Conservation (phyloP, 1,140 invertebrate genomes). For the Helicorthomorpha holstii region DNA sequence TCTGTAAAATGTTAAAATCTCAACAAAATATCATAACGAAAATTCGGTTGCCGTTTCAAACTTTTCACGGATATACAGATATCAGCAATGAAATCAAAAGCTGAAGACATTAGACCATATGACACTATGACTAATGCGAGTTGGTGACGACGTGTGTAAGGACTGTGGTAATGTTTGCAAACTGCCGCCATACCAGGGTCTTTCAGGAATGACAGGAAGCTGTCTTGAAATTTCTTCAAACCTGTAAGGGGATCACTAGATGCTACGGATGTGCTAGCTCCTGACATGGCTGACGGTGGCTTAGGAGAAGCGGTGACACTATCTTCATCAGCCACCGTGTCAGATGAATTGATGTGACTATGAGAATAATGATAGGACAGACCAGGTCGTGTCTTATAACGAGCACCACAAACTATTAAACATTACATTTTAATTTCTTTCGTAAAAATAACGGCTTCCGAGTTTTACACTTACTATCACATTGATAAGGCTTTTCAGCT, state of each 20-base stretch:
- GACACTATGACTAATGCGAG: too few species aligned
- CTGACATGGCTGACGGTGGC: too few species aligned
- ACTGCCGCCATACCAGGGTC: slow-evolving; percentile 20
- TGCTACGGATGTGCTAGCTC: slow-evolving; percentile 10
- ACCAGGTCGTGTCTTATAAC: slow-evolving; percentile 92
- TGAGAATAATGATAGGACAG: slow-evolving; percentile 93
- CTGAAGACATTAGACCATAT: too few species aligned
- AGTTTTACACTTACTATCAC: slow-evolving; percentile 62
- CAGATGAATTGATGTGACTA: slow-evolving; percentile 57
- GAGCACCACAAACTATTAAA: slow-evolving; percentile 68
- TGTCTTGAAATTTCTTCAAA: slow-evolving; percentile 38
- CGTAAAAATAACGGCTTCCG: background rate
- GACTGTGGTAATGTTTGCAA: slow-evolving; percentile 6
- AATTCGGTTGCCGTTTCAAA: too few species aligned
- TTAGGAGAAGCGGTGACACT: slow-evolving; percentile 18
- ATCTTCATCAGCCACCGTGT: slow-evolving; percentile 20
- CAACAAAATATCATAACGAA: too few species aligned
- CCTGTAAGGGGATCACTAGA: slow-evolving; percentile 11
- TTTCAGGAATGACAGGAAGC: slow-evolving; percentile 47
- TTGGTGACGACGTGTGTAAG: too few species aligned
- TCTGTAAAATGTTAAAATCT: too few species aligned
- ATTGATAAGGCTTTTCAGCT: slow-evolving; percentile 75
- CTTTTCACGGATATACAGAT: too few species aligned
- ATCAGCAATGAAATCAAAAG: too few species aligned
- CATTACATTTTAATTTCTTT: background rate